Evolutionary conservation across 2,888 invertebrate genomes (phyloP), one percentile per base, ranked within the genome.

Genomic region (Euproctis similis): DNA sequence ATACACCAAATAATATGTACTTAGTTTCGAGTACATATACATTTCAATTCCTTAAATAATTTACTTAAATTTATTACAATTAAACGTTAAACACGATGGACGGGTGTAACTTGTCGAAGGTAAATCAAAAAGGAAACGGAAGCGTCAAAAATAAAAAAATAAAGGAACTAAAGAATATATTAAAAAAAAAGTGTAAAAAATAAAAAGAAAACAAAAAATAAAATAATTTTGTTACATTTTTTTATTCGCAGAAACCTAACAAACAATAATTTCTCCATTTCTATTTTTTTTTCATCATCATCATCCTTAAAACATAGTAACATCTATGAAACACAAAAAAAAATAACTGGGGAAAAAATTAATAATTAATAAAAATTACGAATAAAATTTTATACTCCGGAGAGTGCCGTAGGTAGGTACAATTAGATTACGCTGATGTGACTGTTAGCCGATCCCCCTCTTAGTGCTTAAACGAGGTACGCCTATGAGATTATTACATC

Each of bases 161-260:
- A n/a, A 57, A 61, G 53, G 45, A 21, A 21, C 21, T 49, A 53
- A 58, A n/a, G n/a, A n/a, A n/a, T n/a, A n/a, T n/a, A n/a, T n/a
- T n/a, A n/a, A n/a, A n/a, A n/a, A n/a, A n/a, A n/a, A n/a, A n/a
- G n/a, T n/a, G n/a, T n/a, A 14, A 14, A 14, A 14, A 6, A 45
- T 49, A 58, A 63, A 59, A 67, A 69, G 65, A 65, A 75, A 66
- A 67, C 72, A 75, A 64, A 62, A 64, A 68, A 67, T 70, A 65
- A 56, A 65, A 69, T 59, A 65, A 75, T 78, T 82, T 84, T 78
- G 78, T 81, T 85, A 84, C 78, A 77, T 58, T 73, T 78, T 85
- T 85, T 84, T 85, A 84, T 85, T 85, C 70, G 81, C 81, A 76
- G 84, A 85, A 84, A 85, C 76, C 84, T 85, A 85, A 85, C 85